Percentiles rank a stretch among this genome's conserved stretches.
Evolutionary conservation across 2,113 vertebrate genomes (phyloP).

Genomic region (Plotosus lineatus): DNA sequence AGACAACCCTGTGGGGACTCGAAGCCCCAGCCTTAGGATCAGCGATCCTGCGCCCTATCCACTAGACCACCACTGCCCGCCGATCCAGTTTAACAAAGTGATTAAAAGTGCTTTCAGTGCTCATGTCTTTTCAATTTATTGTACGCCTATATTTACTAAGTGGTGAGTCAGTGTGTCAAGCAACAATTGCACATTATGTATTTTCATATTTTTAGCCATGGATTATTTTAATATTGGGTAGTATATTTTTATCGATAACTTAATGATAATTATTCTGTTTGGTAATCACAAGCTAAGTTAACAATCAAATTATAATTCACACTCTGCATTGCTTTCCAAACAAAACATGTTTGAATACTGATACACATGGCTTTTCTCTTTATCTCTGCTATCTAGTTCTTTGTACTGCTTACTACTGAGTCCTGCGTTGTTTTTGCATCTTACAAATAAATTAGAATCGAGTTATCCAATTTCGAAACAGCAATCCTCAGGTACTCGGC

Average conservation of each 20-base stretch:
- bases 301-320: not conserved
- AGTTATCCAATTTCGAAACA: slow-evolving; percentile 94
- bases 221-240: not conserved
- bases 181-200: not conserved
- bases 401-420: slow-evolving; percentile 88
- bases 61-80: too few species aligned
- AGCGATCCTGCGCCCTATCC: too few species aligned
- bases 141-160: not conserved
- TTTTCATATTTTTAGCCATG: not conserved
- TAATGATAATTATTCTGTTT: not conserved
- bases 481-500: slow-evolving; percentile 80
- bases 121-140: not conserved
- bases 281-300: not conserved
- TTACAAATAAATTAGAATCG: slow-evolving; percentile 95
- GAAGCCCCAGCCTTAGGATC: too few species aligned
- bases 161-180: not conserved
- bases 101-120: not conserved
- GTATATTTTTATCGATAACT: not conserved
- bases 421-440: slow-evolving; percentile 93
- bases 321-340: not conserved
- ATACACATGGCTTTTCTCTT: not conserved
- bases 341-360: not conserved
- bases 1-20: too few species aligned
- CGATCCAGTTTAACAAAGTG: not conserved
- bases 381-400: slow-evolving; percentile 75